Percentiles rank a stretch among this genome's conserved stretches.
phyloP scores from a whole-genome alignment of 1,140 invertebrate species.

The Drosophila asahinai region DNA sequence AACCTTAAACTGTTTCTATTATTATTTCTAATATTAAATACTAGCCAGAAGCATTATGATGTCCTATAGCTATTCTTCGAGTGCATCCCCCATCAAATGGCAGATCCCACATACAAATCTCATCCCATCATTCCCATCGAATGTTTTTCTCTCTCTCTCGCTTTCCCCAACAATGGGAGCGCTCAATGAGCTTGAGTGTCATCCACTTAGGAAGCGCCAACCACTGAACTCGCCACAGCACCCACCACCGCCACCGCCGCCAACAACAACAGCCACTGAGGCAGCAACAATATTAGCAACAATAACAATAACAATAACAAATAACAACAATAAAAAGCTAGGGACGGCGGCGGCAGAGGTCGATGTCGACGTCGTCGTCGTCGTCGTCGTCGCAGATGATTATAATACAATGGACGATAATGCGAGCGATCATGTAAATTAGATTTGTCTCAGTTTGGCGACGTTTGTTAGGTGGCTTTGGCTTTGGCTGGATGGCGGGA shows the following conservation, averaged over 20 bases:
- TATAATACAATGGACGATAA: slow-evolving; percentile 84
- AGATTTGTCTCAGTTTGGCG: slow-evolving; percentile 78
- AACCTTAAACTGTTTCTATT: neutral
- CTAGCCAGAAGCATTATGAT: no score
- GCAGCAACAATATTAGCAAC: neutral
- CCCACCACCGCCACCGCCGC: slow-evolving; percentile 26
- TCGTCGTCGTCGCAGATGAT: slow-evolving; percentile 56
- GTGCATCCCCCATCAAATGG: slow-evolving; percentile 9
- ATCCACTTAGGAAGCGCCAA: slow-evolving; percentile 83
- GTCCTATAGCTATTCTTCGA: neutral
- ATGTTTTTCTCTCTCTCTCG: slow-evolving; percentile 2
- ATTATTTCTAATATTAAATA: neutral
- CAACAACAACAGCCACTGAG: slow-evolving; percentile 40
- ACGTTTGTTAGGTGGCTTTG: slow-evolving; percentile 21
- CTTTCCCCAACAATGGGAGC: slow-evolving; percentile 61
- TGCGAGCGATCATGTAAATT: slow-evolving; percentile 84
- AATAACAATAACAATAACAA: slow-evolving; percentile 24
- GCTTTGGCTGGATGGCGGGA: slow-evolving; percentile 1
- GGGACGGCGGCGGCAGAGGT: slow-evolving; percentile 61
- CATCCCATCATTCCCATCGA: slow-evolving; percentile 37
- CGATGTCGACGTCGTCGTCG: slow-evolving; percentile 55
- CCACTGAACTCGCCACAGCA: slow-evolving; percentile 74
- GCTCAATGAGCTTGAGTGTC: slow-evolving; percentile 82
- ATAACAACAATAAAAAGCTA: slow-evolving; percentile 41
- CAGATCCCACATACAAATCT: slow-evolving; percentile 19